Evolutionary conservation across 2,113 vertebrate genomes (phyloP).

Genomic region (Dolichotis patagonum): DNA sequence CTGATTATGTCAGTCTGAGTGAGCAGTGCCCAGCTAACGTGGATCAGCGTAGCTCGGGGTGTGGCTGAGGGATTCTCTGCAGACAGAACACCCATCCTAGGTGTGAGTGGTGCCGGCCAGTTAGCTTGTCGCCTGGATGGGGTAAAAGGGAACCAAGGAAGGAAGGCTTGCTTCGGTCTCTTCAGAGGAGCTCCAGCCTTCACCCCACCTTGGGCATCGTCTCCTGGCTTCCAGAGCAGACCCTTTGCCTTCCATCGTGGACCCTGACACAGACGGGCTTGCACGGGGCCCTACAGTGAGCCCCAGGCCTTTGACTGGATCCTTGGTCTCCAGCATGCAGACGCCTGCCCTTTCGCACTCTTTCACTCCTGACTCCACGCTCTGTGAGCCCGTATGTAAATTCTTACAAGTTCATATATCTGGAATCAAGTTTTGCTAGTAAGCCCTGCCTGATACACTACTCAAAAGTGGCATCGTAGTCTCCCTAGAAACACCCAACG

Average conservation of each 20-base stretch:
- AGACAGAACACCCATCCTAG: neutral
- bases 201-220: neutral
- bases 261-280: fast-evolving
- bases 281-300: neutral
- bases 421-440: neutral
- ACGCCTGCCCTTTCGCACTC: neutral
- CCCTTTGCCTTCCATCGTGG: too few relatives aligned
- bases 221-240: neutral
- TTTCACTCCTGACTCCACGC: neutral
- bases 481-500: neutral
- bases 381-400: neutral
- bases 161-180: neutral
- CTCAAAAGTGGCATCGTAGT: neutral
- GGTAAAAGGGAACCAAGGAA: neutral
- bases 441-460: neutral
- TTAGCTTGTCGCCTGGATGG: neutral
- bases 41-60: neutral
- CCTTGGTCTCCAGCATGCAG: too few relatives aligned
- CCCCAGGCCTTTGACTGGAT: neutral
- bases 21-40: neutral
- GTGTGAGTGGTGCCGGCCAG: neutral
- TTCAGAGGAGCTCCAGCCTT: neutral
- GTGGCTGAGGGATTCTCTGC: neutral
- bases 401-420: neutral
- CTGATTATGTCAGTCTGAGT: neutral